Evolutionary conservation across 2,797 vertebrate species (phyloP), one percentile per base, ranked within the genome.

Genomic region (Premnoplex brunnescens): DNA sequence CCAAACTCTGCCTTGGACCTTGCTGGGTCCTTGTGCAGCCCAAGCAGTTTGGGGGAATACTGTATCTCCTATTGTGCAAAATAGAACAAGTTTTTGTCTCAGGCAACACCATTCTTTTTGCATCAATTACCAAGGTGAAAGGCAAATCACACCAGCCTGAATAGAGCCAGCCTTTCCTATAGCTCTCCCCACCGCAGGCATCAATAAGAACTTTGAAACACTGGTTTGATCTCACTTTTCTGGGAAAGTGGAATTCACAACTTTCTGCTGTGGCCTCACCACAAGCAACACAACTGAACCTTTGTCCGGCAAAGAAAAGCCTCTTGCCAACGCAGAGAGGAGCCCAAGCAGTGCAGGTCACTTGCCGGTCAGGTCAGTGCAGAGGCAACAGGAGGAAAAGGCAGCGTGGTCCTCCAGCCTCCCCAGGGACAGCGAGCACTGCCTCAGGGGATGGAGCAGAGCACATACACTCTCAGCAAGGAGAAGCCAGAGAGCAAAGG

Each of bases 211-310:
- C 60, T 79, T 14, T 27, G 67, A 69, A 89, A 51, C 68, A 30
- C 44, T 39, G 30, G 8, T 69, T 91, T 23, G 14, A 64, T 34
- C 91, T 87, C 69, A 20, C 46, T 95, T 66, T 41, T 44, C 52
- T 81, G 89, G 54, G 54, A 72, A 68, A 69, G 49, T 12, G 81
- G 49, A 85, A 92, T 69, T 41, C 82, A 2, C 2, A 1, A 10
- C 68, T 91, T 85, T 67, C 74, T 67, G 67, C 63, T 22, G 72
- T 2, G 30, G 74, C 51, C 68, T 73, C 55, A 4, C 51, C 64
- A 17, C 27, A 75, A 36, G 58, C 74, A 48, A 55, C 60, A 95
- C 91, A 93, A 83, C 48, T n/a, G n/a, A 64, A 88, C 26, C 88
- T 94, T 92, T 93, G 91, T 95, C 75, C 11, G 0, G 77, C 67